phyloP scores from a whole-genome alignment of 2,888 invertebrate genomes.

The Anodontia alba region DNA sequence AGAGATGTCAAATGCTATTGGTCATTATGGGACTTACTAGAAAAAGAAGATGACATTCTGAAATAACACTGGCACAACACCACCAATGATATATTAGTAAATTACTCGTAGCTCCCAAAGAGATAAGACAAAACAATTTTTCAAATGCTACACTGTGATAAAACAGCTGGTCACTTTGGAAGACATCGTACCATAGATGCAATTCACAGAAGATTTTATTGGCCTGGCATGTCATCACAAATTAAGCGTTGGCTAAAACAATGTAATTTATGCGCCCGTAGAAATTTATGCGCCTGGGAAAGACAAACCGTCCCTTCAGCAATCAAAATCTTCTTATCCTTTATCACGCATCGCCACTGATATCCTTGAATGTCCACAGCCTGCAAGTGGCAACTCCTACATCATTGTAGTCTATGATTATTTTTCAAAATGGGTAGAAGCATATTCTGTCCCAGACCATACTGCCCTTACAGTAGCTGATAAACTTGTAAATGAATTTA shows the following conservation, averaged over 20 bases:
- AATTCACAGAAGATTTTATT: background rate
- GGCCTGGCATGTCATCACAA: background rate
- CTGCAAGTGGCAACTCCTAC: slow-evolving; percentile 15
- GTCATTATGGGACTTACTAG: background rate
- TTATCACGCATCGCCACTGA: slow-evolving; percentile 8
- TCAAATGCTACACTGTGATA: background rate
- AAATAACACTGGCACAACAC: background rate
- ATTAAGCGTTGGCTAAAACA: background rate
- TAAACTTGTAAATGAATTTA: slow-evolving; percentile 26
- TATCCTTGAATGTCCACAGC: slow-evolving; percentile 18
- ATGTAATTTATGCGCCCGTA: background rate
- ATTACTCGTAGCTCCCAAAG: background rate
- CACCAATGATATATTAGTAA: background rate
- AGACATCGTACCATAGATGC: background rate
- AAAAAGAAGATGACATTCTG: background rate
- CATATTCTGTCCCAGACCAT: slow-evolving; percentile 23
- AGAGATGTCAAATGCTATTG: background rate
- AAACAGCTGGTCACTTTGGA: background rate
- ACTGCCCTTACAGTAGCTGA: slow-evolving; percentile 25
- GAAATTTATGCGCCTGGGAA: background rate
- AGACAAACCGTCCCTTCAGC: background rate
- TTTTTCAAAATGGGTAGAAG: slow-evolving; percentile 22
- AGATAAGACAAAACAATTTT: background rate
- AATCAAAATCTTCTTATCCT: background rate
- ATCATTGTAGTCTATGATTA: slow-evolving; percentile 24